Base-by-base conservation (phyloP, 1,140 invertebrate genomes). In the Octopus sinensis region DNA sequence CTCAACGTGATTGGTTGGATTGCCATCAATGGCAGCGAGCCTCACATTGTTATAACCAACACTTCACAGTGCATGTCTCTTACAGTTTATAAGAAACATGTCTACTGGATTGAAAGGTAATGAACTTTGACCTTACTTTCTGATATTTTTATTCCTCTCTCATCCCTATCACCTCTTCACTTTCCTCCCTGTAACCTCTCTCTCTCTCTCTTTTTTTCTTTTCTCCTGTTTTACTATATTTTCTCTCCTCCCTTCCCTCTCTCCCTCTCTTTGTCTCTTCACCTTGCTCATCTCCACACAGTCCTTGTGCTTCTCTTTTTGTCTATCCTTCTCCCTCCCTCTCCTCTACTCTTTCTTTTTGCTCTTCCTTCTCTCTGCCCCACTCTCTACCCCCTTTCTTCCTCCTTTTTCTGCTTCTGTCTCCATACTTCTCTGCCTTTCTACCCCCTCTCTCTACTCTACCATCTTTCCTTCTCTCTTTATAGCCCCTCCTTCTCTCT, bases 41-140 rank as follows among this genome's bases (percentile, higher is more conserved):
- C 85, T 7, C 78, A 68, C 12, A 71, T 95, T 83, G 89, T 98
- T 1, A 93, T 97, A 30, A 94, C 92, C 75, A 7, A 76, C 7
- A 17, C 76, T 84, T 86, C 82, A 82, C 79, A 86, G 30, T 84
- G 84, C 51, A 83, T 80, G 12, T 88, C 92, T n/a, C 79, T 93
- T 51, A 90, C 92, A 30, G 87, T 93, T 13, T 91, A 91, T 85
- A 87, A 90, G 12, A 88, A 91, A 30, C 87, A 88, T 71, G 83
- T 94, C 52, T 93, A 92, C 85, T 93, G 93, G 93, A 91, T 92
- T 76, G 93, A 93, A 83, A 89, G 88, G 92, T 93, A 89, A 91
- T 9, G 56, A 17, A 17, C 13, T 73, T 73, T 13, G 0, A n/a
- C 13, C 13, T 73, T 7, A 6, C 7, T 17, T 73, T 73, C 13